These are phyloP conservation scores for Solea solea DNA, from an alignment of 2,113 vertebrate species.

Conservation along the genomic window DNA sequence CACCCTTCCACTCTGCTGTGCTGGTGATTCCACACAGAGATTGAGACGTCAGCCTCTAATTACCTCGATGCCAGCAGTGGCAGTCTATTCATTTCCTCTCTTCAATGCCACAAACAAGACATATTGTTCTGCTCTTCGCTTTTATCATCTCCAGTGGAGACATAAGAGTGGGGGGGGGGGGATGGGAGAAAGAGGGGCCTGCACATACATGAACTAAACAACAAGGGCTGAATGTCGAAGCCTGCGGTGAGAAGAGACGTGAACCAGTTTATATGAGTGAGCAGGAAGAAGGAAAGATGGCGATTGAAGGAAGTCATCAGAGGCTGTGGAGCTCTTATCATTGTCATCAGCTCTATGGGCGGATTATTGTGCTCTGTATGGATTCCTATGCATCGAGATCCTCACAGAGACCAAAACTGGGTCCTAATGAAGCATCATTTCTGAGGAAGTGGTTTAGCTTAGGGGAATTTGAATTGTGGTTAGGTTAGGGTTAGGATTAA, in stretches of 20 bases:
- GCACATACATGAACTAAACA: slow-evolving; percentile 52
- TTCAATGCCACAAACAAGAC: slow-evolving; percentile 55
- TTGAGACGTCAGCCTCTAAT: slow-evolving; percentile 53
- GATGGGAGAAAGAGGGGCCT: slow-evolving; percentile 46
- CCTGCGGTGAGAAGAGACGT: slow-evolving; percentile 57
- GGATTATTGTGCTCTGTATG: neutral
- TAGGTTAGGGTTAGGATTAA: too few species aligned
- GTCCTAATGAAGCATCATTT: too few species aligned
- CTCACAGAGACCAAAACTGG: too few species aligned
- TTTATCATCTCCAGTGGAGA: slow-evolving; percentile 35
- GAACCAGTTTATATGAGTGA: slow-evolving; percentile 48
- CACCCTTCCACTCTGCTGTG: slow-evolving; percentile 7
- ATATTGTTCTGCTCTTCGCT: slow-evolving; percentile 52
- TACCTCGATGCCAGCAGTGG: slow-evolving; percentile 31
- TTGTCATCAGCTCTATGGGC: neutral
- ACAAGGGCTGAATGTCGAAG: slow-evolving; percentile 50
- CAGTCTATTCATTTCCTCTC: slow-evolving; percentile 31
- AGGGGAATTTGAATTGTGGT: too few species aligned
- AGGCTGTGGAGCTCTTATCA: neutral
- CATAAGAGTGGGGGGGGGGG: slow-evolving; percentile 32
- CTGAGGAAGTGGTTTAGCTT: too few species aligned
- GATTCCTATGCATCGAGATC: slow-evolving; percentile 14
- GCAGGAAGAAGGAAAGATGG: slow-evolving; percentile 38
- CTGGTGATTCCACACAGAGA: slow-evolving; percentile 45
- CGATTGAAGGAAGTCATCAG: slow-evolving; percentile 1